phyloP scores from a whole-genome alignment of 2,113 vertebrate species.

The Scopus umbretta region DNA sequence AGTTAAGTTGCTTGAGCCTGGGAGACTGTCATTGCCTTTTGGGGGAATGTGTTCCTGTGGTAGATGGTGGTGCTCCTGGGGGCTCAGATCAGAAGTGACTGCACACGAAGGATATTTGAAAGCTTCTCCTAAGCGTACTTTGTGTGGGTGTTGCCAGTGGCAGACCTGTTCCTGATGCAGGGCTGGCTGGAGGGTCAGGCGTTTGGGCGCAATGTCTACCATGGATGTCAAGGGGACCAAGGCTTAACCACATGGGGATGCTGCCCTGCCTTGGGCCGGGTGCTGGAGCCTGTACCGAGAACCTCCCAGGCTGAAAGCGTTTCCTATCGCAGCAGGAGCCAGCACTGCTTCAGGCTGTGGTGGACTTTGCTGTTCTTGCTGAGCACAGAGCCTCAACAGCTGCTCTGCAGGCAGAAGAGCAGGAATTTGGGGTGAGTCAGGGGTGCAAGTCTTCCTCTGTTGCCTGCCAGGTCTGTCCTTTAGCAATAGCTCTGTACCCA shows the following conservation, averaged over 20 bases:
- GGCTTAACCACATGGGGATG: neutral
- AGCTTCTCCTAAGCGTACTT: neutral
- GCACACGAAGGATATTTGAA: neutral
- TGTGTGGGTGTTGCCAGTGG: neutral
- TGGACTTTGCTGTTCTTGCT: neutral
- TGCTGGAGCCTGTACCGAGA: neutral
- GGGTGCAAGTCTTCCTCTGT: fast-evolving
- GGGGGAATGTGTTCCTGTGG: fast-evolving
- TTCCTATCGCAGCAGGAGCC: neutral
- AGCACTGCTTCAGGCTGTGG: neutral
- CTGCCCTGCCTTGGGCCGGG: neutral
- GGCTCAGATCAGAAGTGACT: neutral
- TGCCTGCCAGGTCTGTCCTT: neutral
- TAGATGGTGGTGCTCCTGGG: neutral
- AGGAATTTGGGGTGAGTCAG: fast-evolving
- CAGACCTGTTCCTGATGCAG: neutral
- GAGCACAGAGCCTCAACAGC: neutral
- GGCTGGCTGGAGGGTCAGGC: neutral
- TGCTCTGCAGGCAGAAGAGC: neutral
- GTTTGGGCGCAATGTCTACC: fast-evolving
- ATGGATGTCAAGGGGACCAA: neutral
- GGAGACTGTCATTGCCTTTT: fast-evolving
- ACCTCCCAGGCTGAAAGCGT: fast-evolving
- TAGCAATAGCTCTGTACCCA: neutral
- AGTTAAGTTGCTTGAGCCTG: neutral